Percentiles rank a stretch among this genome's conserved stretches.
Conservation (phyloP, 1,140 invertebrate genomes). For the Drosophila chauvacae region DNA sequence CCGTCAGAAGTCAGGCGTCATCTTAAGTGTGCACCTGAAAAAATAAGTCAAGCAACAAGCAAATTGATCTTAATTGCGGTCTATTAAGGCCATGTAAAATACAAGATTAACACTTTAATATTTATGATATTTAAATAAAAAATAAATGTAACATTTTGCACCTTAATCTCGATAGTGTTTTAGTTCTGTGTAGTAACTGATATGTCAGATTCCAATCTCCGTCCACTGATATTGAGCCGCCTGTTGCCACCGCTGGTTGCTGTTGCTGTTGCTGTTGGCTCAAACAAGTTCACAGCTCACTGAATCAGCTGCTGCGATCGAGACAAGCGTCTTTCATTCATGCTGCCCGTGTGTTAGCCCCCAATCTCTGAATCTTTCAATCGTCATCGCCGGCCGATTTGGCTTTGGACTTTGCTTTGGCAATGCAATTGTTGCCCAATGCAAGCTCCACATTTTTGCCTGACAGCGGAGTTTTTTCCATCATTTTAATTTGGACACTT, state of each 20-base stretch:
- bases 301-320: constrained; percentile 56
- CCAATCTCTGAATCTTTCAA: constrained; percentile 37
- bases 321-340: constrained; percentile 71
- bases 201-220: constrained; percentile 25
- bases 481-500: constrained; percentile 33
- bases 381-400: constrained; percentile 30
- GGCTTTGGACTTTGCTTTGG: constrained; percentile 33
- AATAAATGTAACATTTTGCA: background rate
- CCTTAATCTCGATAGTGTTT: background rate
- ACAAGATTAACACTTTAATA: background rate
- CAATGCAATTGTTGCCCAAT: constrained; percentile 61
- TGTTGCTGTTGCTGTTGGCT: constrained; percentile 1
- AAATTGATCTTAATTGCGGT: background rate
- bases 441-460: constrained; percentile 31
- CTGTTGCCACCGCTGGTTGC: constrained; percentile 11
- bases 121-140: background rate
- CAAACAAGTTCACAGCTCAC: constrained; percentile 74
- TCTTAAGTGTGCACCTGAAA: background rate
- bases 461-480: constrained; percentile 11
- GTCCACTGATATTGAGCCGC: constrained; percentile 30
- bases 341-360: constrained; percentile 29
- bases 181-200: constrained; percentile 40
- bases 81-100: background rate
- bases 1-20: constrained; percentile 33
- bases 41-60: background rate